These are phyloP conservation scores for Celastrina argiolus DNA, from an alignment of 2,888 invertebrate genomes.

Conservation along the genomic window DNA sequence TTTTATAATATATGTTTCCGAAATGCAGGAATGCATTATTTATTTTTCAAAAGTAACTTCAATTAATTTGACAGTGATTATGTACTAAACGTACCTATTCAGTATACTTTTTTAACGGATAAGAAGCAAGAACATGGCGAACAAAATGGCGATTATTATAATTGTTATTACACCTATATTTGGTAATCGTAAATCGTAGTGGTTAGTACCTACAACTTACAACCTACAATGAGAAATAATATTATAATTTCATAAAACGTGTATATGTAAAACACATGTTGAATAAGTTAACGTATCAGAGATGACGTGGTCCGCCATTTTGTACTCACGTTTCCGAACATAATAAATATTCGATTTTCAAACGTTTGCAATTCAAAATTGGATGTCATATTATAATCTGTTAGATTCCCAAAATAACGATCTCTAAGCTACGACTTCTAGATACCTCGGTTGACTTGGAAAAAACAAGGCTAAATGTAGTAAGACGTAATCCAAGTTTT, in stretches of 20 bases:
- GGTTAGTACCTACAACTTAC: too few relatives aligned
- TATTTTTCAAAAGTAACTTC: too few relatives aligned
- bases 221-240: background rate
- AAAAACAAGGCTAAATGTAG: conserved; percentile 24
- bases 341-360: conserved; percentile 15
- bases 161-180: background rate
- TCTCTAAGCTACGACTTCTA: conserved; percentile 32
- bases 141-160: background rate
- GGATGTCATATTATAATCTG: conserved; percentile 19
- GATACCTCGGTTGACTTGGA: conserved; percentile 28
- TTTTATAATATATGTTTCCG: background rate
- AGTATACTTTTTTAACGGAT: too few relatives aligned
- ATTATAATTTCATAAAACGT: background rate
- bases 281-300: background rate
- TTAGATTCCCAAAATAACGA: conserved; percentile 32
- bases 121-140: too few relatives aligned
- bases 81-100: too few relatives aligned
- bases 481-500: background rate
- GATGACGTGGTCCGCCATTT: conserved; percentile 16
- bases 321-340: conserved; percentile 11
- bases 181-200: background rate
- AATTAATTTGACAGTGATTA: too few relatives aligned
- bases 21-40: background rate
- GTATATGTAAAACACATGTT: background rate
- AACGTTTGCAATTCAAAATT: conserved; percentile 18